A percentile compares a stretch with the other conserved stretches of the same genome.
Evolutionary conservation across 2,888 invertebrate genomes (phyloP).

Genomic region (Horisme vitalbata): DNA sequence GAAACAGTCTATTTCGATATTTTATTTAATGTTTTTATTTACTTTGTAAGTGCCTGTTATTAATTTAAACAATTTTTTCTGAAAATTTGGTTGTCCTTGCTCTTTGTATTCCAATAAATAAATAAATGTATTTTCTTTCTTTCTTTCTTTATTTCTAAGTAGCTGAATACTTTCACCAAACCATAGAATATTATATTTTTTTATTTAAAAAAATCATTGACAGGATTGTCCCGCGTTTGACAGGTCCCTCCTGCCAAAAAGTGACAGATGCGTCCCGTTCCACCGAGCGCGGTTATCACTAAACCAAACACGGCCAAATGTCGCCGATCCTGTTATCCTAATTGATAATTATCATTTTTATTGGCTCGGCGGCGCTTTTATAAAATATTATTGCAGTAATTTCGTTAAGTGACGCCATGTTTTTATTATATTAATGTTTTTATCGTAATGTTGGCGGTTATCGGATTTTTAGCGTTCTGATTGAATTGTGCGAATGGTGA

Average conservation of each 20-base stretch:
- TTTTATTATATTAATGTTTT: slow-evolving; percentile 31
- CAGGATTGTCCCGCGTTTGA: slow-evolving; percentile 4
- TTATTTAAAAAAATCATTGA: background rate
- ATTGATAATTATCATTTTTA: slow-evolving; percentile 80
- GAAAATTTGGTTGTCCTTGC: too few species aligned
- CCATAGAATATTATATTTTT: too few species aligned
- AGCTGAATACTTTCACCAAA: too few species aligned
- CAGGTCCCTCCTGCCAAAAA: slow-evolving; percentile 26
- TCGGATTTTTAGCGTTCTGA: slow-evolving; percentile 8
- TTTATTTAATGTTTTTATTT: too few species aligned
- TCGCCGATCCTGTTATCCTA: slow-evolving; percentile 56
- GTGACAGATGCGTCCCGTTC: slow-evolving; percentile 37
- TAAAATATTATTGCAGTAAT: slow-evolving; percentile 30
- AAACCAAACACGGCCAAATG: slow-evolving; percentile 76
- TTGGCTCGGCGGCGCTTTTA: slow-evolving; percentile 53
- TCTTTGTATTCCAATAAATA: too few species aligned
- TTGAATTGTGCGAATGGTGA: slow-evolving; percentile 6
- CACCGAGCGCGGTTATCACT: slow-evolving; percentile 48
- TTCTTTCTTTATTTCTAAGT: too few species aligned
- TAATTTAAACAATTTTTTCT: too few species aligned
- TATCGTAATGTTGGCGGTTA: slow-evolving; percentile 9
- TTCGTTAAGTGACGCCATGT: slow-evolving; percentile 28
- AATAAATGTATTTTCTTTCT: too few species aligned
- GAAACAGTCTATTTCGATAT: too few species aligned
- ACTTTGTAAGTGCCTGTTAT: too few species aligned